Evolutionary conservation across 2,888 invertebrate genomes (phyloP), one percentile per base, ranked within the genome.

Genomic region (Girardia tigrina): DNA sequence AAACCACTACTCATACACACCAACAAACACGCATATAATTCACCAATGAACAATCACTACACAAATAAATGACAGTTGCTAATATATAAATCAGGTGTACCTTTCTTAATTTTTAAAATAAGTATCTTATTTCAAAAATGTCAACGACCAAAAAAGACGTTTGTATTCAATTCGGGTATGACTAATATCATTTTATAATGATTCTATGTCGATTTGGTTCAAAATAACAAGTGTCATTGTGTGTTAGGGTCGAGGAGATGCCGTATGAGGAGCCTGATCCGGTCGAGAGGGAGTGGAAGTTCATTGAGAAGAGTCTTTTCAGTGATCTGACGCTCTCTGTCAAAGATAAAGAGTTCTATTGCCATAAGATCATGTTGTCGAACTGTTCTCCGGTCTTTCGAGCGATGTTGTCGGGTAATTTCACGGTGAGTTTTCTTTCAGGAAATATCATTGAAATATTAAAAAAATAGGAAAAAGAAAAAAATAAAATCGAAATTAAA

Each of bases 401-500:
- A 56, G 56, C 56, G 4, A 56, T 56, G 56, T 56, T 56, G 4
- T 8, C n/a, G 4, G 56, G 56, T 8, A 4, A 56, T 56, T 56
- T 56, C 23, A 23, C 56, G 4, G 56, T 56, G 23, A 56, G n/a
- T 56, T 56, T 56, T 6, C 23, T 8, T 4, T 12, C 4, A 56
- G 23, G n/a, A 20, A 56, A 12, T 56, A 56, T 56, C n/a, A 56
- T 20, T 56, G n/a, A 20, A 12, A 12, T 56, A 2, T 6, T 2
- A 20, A 4, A 20, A 12, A 56, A 56, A 12, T 12, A 56, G 56
- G 56, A 56, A 16, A 56, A 56, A n/a, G n/a, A n/a, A 8, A 56
- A 56, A n/a, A 56, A 56, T 16, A 23, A 56, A 56, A 56, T 56
- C 56, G 56, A 56, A 56, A n/a, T 56, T 2, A 56, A 56, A 56